Conservation (phyloP, 1,140 invertebrate genomes). For the Bombus balteatus region DNA sequence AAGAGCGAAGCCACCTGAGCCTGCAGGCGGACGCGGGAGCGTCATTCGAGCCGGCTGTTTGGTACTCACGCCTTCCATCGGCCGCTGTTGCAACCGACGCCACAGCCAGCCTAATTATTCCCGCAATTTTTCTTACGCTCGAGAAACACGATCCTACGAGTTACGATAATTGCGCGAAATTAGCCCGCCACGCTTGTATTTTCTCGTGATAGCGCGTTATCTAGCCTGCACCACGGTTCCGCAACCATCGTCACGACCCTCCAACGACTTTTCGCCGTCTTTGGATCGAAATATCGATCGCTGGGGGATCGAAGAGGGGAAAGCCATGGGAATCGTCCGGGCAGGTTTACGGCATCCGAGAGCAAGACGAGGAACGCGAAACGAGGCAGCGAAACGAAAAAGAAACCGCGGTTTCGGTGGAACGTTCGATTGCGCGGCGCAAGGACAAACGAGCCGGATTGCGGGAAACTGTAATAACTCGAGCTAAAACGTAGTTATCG, state of each 20-base stretch:
- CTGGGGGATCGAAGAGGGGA: not conserved
- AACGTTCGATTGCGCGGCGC: constrained; percentile 25
- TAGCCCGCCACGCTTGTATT: not conserved
- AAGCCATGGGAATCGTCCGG: not conserved
- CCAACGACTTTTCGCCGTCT: not conserved
- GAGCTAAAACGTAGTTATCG: constrained; percentile 72
- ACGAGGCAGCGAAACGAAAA: not conserved
- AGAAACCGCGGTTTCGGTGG: not conserved
- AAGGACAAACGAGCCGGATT: constrained; percentile 56
- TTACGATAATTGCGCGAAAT: constrained; percentile 36
- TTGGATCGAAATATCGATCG: not conserved
- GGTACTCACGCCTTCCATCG: constrained; percentile 47
- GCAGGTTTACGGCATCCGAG: not conserved
- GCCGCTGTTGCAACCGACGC: constrained; percentile 19
- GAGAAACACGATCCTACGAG: constrained; percentile 13
- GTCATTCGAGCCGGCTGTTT: constrained; percentile 71
- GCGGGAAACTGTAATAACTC: constrained; percentile 62
- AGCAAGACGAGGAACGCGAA: not conserved
- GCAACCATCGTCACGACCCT: not conserved
- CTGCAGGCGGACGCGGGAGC: constrained; percentile 63
- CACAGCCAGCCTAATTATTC: constrained; percentile 56
- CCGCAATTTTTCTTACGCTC: constrained; percentile 46
- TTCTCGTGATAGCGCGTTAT: not conserved
- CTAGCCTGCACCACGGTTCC: not conserved
- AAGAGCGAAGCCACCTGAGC: constrained; percentile 71